Conservation (phyloP, 2,797 vertebrate genomes). For the Muscicapa comitata region DNA sequence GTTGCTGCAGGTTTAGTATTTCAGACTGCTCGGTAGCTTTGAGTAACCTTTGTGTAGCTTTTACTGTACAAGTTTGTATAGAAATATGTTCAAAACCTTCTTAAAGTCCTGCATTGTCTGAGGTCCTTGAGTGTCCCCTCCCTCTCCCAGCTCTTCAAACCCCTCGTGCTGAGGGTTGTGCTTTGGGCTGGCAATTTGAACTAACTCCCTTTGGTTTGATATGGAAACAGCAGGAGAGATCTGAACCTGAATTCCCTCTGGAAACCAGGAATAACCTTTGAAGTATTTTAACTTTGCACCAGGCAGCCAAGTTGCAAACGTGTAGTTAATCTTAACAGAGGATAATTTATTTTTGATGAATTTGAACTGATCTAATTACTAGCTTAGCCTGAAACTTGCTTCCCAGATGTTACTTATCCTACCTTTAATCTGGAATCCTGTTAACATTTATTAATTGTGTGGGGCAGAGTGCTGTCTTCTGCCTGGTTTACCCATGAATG, state of each 20-base stretch:
- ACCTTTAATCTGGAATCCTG: not conserved
- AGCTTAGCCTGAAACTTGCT: not conserved
- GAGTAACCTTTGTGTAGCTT: not conserved
- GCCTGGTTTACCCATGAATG: not conserved
- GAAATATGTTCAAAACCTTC: not conserved
- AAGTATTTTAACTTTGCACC: not conserved
- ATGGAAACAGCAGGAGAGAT: not conserved
- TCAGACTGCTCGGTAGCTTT: not conserved
- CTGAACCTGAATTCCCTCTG: not conserved
- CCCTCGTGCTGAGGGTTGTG: not conserved
- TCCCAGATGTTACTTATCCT: not conserved
- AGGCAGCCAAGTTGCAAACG: not conserved
- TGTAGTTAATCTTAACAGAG: constrained; percentile 1
- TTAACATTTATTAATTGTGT: not conserved
- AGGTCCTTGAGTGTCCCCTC: rapidly evolving
- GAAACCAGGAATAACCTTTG: not conserved
- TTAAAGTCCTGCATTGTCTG: not conserved
- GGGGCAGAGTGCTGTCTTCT: not conserved
- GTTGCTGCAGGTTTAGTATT: not conserved
- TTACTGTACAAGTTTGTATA: not conserved
- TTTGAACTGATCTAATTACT: not conserved
- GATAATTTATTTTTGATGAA: not conserved
- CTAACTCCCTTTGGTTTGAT: not conserved
- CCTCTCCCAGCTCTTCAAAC: not conserved
- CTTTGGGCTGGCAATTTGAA: not conserved